Percentiles rank a stretch among this genome's conserved stretches.
Conservation (phyloP, 2,888 invertebrate genomes). For the Rhorus exstirpatorius region DNA sequence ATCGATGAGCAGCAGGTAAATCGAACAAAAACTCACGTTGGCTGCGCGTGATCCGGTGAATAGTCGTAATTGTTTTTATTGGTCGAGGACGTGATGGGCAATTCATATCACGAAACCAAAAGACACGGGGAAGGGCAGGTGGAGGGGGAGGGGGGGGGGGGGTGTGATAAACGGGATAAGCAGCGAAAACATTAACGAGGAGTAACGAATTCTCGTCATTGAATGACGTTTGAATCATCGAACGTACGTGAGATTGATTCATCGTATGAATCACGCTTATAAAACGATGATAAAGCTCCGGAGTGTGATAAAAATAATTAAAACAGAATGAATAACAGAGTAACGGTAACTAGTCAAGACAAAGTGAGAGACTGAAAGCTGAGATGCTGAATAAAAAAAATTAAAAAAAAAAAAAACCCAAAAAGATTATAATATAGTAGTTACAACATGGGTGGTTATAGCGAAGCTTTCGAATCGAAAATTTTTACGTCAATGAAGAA, state of each 20-base stretch:
- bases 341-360: conserved; percentile 58
- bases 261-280: conserved; percentile 40
- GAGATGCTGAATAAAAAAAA: conserved; percentile 48
- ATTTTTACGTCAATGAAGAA: neutral
- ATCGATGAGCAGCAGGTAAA: conserved; percentile 4
- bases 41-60: conserved; percentile 40
- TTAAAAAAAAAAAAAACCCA: too few species aligned
- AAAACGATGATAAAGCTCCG: conserved; percentile 39
- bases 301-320: conserved; percentile 48
- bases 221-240: neutral
- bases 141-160: too few species aligned
- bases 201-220: conserved; percentile 8
- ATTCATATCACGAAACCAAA: conserved; percentile 49
- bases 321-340: conserved; percentile 34
- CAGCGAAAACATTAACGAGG: conserved; percentile 20
- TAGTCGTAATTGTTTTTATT: conserved; percentile 64
- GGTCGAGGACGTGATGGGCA: conserved; percentile 63
- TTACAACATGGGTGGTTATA: conserved; percentile 55
- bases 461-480: conserved; percentile 2
- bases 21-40: conserved; percentile 20
- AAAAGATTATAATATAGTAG: conserved; percentile 66
- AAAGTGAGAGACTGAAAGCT: conserved; percentile 66
- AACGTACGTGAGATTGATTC: neutral
- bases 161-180: conserved; percentile 12
- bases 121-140: neutral